These are phyloP conservation scores for Cossypha niveicapilla DNA, from an alignment of 2,797 vertebrate species.

Conservation along the genomic window DNA sequence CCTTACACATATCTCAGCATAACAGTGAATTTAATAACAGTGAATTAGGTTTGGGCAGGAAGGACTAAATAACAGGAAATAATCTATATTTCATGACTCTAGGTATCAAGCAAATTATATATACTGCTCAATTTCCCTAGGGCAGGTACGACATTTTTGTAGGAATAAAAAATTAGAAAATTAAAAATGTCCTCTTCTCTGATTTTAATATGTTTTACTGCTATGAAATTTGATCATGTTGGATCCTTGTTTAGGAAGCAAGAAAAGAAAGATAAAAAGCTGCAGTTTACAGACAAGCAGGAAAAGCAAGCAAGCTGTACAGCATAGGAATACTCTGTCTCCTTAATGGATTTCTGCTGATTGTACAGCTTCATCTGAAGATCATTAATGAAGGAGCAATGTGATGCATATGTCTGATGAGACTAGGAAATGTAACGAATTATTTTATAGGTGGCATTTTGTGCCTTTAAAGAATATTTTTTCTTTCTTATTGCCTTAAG, in stretches of 20 bases:
- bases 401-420: background rate
- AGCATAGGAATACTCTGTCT: background rate
- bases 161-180: background rate
- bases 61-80: background rate
- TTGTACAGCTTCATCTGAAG: background rate
- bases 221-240: background rate
- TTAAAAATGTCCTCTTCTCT: background rate
- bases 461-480: background rate
- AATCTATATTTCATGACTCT: background rate
- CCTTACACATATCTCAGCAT: background rate
- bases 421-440: background rate
- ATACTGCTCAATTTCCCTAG: background rate
- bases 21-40: background rate
- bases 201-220: background rate
- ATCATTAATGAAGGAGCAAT: background rate
- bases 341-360: conserved; percentile 12
- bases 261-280: background rate
- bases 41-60: background rate
- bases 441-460: background rate
- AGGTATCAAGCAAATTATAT: background rate
- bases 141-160: background rate
- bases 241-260: background rate
- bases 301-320: background rate
- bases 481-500: background rate
- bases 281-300: background rate